A percentile compares a stretch with the other conserved stretches of the same genome.
Evolutionary conservation across 2,888 invertebrate genomes (phyloP).

Genomic region (Stramonita haemastoma): DNA sequence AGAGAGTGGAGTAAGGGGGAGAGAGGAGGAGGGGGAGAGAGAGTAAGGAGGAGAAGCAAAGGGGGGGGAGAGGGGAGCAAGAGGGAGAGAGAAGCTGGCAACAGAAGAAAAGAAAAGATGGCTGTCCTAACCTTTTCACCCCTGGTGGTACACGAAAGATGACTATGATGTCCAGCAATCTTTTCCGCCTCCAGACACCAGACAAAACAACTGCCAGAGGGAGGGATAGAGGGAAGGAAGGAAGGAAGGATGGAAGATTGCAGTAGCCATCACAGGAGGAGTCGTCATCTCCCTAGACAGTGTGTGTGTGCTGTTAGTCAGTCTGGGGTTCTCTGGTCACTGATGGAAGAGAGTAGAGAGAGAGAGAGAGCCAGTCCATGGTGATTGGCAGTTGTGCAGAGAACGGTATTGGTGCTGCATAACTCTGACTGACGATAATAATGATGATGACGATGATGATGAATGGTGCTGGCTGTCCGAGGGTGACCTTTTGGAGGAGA

Average conservation of each 20-base stretch:
- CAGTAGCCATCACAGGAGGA: background rate
- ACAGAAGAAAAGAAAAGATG: background rate
- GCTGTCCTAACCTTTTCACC: background rate
- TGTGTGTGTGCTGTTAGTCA: too few relatives aligned
- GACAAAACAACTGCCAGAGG: background rate
- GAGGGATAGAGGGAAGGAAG: background rate
- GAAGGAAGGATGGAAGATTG: background rate
- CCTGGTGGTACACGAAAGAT: background rate
- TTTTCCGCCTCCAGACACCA: background rate
- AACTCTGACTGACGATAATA: too few relatives aligned
- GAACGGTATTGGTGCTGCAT: too few relatives aligned
- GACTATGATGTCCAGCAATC: background rate
- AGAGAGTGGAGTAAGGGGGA: background rate
- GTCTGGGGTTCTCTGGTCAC: too few relatives aligned
- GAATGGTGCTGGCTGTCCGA: too few relatives aligned
- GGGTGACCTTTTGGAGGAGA: too few relatives aligned
- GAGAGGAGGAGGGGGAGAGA: background rate
- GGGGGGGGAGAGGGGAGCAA: background rate
- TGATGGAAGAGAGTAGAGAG: too few relatives aligned
- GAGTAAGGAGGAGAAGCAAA: too few relatives aligned
- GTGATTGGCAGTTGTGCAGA: too few relatives aligned
- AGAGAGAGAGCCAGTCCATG: too few relatives aligned
- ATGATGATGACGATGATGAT: too few relatives aligned
- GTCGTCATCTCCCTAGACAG: background rate
- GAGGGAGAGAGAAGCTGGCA: background rate